These are phyloP conservation scores for Syrrhaptes paradoxus DNA, from an alignment of 2,113 vertebrate species.

Conservation along the genomic window DNA sequence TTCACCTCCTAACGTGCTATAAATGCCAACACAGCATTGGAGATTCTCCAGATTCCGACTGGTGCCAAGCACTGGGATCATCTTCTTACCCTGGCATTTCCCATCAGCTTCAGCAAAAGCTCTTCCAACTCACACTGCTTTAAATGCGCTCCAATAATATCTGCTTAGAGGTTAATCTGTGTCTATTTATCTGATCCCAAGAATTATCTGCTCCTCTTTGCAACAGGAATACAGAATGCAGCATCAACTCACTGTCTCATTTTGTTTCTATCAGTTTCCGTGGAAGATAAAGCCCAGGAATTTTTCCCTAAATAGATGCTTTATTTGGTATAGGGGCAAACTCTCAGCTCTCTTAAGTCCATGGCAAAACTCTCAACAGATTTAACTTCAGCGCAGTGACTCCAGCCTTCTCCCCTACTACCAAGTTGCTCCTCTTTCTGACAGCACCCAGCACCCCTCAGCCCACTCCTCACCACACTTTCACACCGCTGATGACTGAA, in stretches of 20 bases:
- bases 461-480: not conserved
- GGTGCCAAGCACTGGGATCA: conserved; percentile 1
- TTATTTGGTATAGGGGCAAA: not conserved
- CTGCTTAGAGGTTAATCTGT: conserved; percentile 16
- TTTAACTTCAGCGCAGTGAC: not conserved
- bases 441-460: not conserved
- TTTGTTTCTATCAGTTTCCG: not conserved
- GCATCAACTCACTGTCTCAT: not conserved
- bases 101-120: conserved; percentile 6
- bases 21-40: not conserved
- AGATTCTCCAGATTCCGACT: not conserved
- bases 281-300: not conserved
- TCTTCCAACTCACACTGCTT: conserved; percentile 21
- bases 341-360: not conserved
- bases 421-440: not conserved
- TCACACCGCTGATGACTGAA: not conserved
- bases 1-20: not conserved
- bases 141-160: conserved; percentile 9
- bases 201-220: not conserved
- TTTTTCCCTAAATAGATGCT: not conserved
- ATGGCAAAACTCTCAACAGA: not conserved
- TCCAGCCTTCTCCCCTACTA: not conserved
- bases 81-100: conserved; percentile 28
- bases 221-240: not conserved
- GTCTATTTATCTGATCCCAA: not conserved